Percentiles rank a stretch among this genome's conserved stretches.
Evolutionary conservation across 2,888 invertebrate genomes (phyloP).

Genomic region (Chrysina gloriosa): DNA sequence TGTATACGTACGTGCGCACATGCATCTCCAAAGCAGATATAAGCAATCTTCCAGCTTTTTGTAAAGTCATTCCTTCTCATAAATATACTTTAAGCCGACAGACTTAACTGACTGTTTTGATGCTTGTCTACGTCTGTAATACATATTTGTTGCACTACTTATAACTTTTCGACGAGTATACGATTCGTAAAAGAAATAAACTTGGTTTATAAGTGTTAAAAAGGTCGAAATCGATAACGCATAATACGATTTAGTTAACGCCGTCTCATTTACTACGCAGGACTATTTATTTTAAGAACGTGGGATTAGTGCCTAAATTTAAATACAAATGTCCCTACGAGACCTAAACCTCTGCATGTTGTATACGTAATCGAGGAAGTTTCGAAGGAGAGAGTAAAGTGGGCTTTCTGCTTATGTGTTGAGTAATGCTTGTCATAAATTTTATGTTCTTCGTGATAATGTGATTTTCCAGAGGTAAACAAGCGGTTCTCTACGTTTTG

Average conservation of each 20-base stretch:
- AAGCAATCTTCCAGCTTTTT: slow-evolving; percentile 29
- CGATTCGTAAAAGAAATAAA: slow-evolving; percentile 22
- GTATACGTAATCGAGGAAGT: neutral
- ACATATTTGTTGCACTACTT: slow-evolving; percentile 7
- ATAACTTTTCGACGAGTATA: neutral
- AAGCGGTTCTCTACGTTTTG: slow-evolving; percentile 23
- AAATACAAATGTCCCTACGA: slow-evolving; percentile 40
- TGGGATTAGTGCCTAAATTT: slow-evolving; percentile 38
- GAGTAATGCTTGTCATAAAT: slow-evolving; percentile 37
- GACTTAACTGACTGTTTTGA: neutral
- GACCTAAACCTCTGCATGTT: slow-evolving; percentile 26
- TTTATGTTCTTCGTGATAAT: slow-evolving; percentile 37
- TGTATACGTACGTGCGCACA: slow-evolving; percentile 1
- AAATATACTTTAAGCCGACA: neutral
- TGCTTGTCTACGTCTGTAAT: neutral
- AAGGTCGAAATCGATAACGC: slow-evolving; percentile 22
- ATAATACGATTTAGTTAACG: slow-evolving; percentile 15
- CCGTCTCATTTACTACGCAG: slow-evolving; percentile 1
- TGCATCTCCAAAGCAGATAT: neutral
- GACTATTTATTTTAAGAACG: slow-evolving; percentile 36
- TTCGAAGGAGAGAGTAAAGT: slow-evolving; percentile 26
- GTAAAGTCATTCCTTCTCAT: slow-evolving; percentile 9
- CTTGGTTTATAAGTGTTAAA: neutral
- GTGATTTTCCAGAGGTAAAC: slow-evolving; percentile 35
- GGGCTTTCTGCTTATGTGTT: slow-evolving; percentile 30